Evolutionary conservation across 2,888 invertebrate species (phyloP).

Genomic region (Drosophila mulleri): DNA sequence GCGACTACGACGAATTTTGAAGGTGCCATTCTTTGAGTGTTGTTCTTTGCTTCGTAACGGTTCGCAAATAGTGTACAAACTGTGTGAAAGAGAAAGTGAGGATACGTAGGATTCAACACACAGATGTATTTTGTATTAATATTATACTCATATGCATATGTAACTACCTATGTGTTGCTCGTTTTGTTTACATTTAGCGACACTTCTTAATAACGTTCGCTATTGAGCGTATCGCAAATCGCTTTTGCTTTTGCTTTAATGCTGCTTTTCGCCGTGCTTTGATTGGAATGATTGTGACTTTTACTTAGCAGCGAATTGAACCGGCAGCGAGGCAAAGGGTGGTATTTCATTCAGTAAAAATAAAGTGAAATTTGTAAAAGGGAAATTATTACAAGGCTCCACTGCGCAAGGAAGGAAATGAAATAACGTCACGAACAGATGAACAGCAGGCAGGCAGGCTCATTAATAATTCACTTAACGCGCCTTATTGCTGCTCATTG

Average conservation of each 20-base stretch:
- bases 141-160: too few relatives aligned
- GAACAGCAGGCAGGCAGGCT: not conserved
- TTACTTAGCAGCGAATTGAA: not conserved
- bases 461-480: constrained; percentile 30
- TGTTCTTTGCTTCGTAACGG: not conserved
- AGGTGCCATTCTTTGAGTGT: not conserved
- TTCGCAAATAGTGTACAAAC: not conserved
- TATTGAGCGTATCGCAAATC: not conserved
- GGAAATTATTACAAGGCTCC: not conserved
- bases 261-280: not conserved
- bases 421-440: not conserved
- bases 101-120: not conserved
- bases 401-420: not conserved
- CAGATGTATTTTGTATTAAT: too few relatives aligned
- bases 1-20: not conserved
- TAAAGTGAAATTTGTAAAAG: not conserved
- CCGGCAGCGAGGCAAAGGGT: not conserved
- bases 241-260: not conserved
- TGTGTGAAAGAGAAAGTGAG: not conserved
- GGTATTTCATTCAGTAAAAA: not conserved
- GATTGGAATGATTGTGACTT: not conserved
- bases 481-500: constrained; percentile 12
- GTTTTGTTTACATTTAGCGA: not conserved
- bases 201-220: not conserved
- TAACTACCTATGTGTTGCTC: too few relatives aligned